Conservation (phyloP, 1,140 invertebrate genomes). For the Hesperophylax magnus region DNA sequence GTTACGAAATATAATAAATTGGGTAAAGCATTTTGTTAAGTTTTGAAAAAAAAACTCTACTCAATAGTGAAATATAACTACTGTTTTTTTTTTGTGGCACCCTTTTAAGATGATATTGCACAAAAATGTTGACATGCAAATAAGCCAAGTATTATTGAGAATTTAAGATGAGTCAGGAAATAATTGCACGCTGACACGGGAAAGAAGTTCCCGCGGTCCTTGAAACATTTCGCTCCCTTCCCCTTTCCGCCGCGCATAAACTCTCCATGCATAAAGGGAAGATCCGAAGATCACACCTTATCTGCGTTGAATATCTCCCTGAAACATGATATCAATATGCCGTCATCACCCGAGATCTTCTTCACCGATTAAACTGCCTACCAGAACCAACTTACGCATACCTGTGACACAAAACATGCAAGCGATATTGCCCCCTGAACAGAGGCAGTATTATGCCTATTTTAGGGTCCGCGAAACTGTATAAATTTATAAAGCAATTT, state of each 20-base stretch:
- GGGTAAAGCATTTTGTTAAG: no score
- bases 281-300: slow-evolving; percentile 57
- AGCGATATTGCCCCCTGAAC: not conserved
- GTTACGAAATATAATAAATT: no score
- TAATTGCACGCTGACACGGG: not conserved
- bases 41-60: no score
- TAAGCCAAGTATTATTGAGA: no score
- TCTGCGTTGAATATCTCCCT: slow-evolving; percentile 47
- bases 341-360: slow-evolving; percentile 55
- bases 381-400: not conserved
- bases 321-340: slow-evolving; percentile 56
- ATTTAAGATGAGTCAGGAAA: no score
- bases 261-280: slow-evolving; percentile 49
- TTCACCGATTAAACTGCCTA: slow-evolving; percentile 24
- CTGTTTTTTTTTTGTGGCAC: no score
- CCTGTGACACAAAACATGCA: not conserved
- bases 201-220: slow-evolving; percentile 43
- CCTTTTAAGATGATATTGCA: no score
- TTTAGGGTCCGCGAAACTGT: not conserved
- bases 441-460: slow-evolving; percentile 50
- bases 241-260: slow-evolving; percentile 5
- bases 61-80: no score
- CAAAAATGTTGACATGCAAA: no score
- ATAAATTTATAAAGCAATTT: slow-evolving; percentile 52
- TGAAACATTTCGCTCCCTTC: not conserved